phyloP scores from a whole-genome alignment of 2,113 vertebrate genomes.

The Forbesichthys agassizii region DNA sequence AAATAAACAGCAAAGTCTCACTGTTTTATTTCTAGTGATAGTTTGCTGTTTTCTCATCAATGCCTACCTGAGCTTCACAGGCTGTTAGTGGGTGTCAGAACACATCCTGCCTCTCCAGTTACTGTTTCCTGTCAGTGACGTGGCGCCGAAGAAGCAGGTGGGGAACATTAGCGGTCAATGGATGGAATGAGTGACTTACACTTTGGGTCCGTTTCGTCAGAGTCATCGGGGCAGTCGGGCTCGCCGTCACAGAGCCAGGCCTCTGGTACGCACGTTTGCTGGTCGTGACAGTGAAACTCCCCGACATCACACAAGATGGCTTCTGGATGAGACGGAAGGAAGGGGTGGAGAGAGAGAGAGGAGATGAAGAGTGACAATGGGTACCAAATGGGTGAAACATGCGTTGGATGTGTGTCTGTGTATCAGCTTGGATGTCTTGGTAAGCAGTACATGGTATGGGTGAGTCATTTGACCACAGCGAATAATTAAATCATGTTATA shows the following conservation, averaged over 20 bases:
- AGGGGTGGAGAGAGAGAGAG: constrained; percentile 55
- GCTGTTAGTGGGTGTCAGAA: too few species aligned
- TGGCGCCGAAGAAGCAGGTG: neutral
- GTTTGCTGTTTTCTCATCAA: too few species aligned
- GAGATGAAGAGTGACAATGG: constrained; percentile 51
- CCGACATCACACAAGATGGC: constrained; percentile 84
- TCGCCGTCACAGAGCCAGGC: constrained; percentile 95
- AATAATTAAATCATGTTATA: neutral
- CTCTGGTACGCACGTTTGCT: constrained; percentile 84
- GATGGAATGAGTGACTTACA: constrained; percentile 83
- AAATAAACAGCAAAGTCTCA: neutral
- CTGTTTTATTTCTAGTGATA: too few species aligned
- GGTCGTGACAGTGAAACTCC: constrained; percentile 90
- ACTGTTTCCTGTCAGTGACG: too few species aligned
- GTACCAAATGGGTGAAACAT: constrained; percentile 26
- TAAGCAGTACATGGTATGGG: constrained; percentile 1
- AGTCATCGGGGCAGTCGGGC: constrained; percentile 89
- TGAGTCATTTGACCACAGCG: neutral
- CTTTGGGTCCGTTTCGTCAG: constrained; percentile 83
- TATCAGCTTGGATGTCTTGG: neutral
- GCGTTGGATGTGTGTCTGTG: constrained; percentile 18
- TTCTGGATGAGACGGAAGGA: constrained; percentile 76
- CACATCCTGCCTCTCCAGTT: too few species aligned
- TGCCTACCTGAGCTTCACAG: too few species aligned
- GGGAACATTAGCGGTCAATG: constrained; percentile 36